These are phyloP conservation scores for Petrocephalus zakoni DNA, from an alignment of 2,113 vertebrate genomes.

Conservation along the genomic window DNA sequence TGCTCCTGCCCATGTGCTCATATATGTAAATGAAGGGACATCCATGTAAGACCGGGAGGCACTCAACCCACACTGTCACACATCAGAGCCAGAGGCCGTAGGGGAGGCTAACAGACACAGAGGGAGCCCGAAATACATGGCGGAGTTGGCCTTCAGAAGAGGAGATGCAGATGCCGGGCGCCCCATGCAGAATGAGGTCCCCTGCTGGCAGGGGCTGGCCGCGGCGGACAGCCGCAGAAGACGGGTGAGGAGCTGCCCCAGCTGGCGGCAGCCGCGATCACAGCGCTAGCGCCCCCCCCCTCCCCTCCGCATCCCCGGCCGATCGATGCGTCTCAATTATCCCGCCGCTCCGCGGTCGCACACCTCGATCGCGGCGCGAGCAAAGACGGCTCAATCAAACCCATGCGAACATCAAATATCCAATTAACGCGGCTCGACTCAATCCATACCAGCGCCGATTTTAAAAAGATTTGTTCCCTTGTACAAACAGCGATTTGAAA, in stretches of 20 bases:
- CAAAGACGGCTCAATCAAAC: background rate
- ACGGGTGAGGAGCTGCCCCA: background rate
- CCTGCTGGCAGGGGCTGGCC: background rate
- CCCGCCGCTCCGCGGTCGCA: background rate
- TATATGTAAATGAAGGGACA: background rate
- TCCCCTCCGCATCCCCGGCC: background rate
- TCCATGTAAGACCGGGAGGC: background rate
- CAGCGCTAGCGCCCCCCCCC: background rate
- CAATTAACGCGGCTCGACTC: background rate
- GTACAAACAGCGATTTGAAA: background rate
- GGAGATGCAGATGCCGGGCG: background rate
- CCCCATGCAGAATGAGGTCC: background rate
- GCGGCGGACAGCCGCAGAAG: background rate
- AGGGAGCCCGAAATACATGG: background rate
- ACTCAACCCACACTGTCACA: background rate
- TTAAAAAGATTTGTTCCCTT: background rate
- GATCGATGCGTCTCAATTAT: conserved; percentile 9
- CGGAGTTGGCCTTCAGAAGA: background rate
- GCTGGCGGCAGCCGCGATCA: background rate
- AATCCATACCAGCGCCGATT: background rate
- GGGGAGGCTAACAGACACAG: background rate
- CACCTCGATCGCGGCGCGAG: background rate
- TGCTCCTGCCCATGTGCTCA: background rate
- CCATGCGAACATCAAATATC: background rate
- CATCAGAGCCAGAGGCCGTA: background rate